These are phyloP conservation scores for Sclerodermus sp. DNA, from an alignment of 2,888 invertebrate genomes.

Conservation along the genomic window DNA sequence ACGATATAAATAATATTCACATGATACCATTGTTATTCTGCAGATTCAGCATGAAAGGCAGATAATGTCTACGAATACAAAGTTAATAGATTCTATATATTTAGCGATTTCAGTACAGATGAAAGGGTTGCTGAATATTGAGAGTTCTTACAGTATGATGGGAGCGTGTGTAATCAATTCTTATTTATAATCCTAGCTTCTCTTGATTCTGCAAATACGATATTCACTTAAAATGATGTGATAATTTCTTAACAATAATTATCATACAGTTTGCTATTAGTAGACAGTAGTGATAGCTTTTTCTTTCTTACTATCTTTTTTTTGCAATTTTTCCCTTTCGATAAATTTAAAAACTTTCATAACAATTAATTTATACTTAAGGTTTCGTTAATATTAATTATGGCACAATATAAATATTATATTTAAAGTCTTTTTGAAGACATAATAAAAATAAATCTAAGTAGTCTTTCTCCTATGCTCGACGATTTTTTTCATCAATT, in stretches of 20 bases:
- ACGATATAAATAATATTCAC: too few relatives aligned
- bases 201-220: constrained; percentile 29
- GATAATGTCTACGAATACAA: too few relatives aligned
- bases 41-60: too few relatives aligned
- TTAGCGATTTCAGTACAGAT: too few relatives aligned
- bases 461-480: constrained; percentile 55
- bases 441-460: constrained; percentile 58
- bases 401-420: constrained; percentile 58
- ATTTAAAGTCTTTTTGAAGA: constrained; percentile 57
- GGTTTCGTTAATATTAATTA: constrained; percentile 55
- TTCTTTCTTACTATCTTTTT: constrained; percentile 18
- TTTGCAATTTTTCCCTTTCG: constrained; percentile 46
- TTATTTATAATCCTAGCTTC: constrained; percentile 33
- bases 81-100: too few relatives aligned
- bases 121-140: neutral
- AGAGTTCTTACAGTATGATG: neutral
- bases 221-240: constrained; percentile 24
- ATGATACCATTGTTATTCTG: too few relatives aligned
- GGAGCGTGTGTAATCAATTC: neutral
- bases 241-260: constrained; percentile 21
- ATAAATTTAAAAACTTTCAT: constrained; percentile 55
- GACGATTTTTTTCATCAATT: constrained; percentile 39
- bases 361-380: constrained; percentile 57
- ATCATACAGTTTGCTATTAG: constrained; percentile 25
- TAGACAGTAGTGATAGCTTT: constrained; percentile 39